Base-by-base conservation (phyloP, 2,113 vertebrate genomes). In the Nothobranchius furzeri region DNA sequence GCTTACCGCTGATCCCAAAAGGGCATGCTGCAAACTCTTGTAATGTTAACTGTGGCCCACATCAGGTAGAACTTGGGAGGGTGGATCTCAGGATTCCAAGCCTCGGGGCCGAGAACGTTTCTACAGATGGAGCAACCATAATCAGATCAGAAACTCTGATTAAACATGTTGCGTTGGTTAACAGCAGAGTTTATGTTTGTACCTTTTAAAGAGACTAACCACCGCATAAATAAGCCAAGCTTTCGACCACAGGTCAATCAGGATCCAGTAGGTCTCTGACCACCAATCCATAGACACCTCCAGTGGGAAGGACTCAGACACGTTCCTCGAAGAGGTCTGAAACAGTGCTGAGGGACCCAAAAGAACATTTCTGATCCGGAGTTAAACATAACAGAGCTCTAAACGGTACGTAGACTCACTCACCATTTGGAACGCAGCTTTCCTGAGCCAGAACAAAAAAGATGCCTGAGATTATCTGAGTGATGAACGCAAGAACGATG, bases 211-310 rank as follows among this genome's bases (percentile, higher is more conserved):
- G 12, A 88, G 40, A 8, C 50, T 30, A 17, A 73, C 12, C 36
- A 64, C 42, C 15, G 79, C 69, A 24, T 79, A 30, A 7, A 79
- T 0, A 11, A 90, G 82, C 86, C 85, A 89, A 2, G 60, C 58
- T 7, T 11, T 25, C 49, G 89, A 89, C 92, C 88, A 92, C 54
- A 86, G 66, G 61, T 87, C 82, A 66, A 89, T 76, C 53, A 91
- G n/a, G 6, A 84, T 83, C 81, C 88, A 88, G 70, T 60, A 88
- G 2, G 46, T 40, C 8, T 78, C 43, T 4, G 86, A 86, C 89
- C 84, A 91, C 56, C 37, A 53, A 71, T 89, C 87, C 87, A 91
- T 83, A 1, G 84, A 78, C 70, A 88, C 77, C 43, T 76, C 87
- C 69, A 92, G 66, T 14, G 82, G 17, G 30, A 85, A 88, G 4